Percentiles rank a stretch among this genome's conserved stretches.
Conservation (phyloP, 92 coral and sea anemone species). For the Porites rus region DNA sequence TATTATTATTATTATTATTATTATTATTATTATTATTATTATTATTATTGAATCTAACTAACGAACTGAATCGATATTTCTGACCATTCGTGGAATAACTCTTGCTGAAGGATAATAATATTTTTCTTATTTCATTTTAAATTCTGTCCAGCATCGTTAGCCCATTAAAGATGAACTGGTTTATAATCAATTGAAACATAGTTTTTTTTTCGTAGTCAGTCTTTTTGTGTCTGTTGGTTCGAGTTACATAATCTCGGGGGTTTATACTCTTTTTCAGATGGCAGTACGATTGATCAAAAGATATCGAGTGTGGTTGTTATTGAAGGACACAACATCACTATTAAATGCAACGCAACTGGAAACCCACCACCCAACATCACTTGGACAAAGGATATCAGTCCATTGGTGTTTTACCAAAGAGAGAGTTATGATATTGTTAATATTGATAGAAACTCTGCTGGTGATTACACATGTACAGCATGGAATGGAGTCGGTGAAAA, state of each 20-base stretch:
- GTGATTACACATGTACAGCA: constrained; percentile 11
- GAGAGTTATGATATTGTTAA: not conserved
- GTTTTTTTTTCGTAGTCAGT: too few species aligned
- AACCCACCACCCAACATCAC: constrained; percentile 40
- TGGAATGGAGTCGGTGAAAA: constrained; percentile 25
- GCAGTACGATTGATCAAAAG: not conserved
- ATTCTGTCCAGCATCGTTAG: too few species aligned
- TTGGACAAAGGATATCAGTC: constrained; percentile 19
- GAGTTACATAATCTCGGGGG: not conserved
- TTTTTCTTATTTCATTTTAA: too few species aligned
- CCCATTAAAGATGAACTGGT: too few species aligned
- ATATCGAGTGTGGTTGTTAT: not conserved
- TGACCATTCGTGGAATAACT: too few species aligned
- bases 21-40: too few species aligned
- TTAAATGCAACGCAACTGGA: constrained; percentile 27
- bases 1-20: too few species aligned
- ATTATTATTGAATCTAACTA: too few species aligned
- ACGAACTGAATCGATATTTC: too few species aligned
- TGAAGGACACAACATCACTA: constrained; percentile 11
- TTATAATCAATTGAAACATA: too few species aligned
- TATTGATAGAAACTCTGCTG: constrained; percentile 3
- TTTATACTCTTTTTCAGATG: not conserved
- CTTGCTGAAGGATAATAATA: too few species aligned
- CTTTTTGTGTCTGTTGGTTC: too few species aligned
- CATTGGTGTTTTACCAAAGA: constrained; percentile 25